Evolutionary conservation across 2,113 vertebrate species (phyloP).

Genomic region (Sylvia atricapilla): DNA sequence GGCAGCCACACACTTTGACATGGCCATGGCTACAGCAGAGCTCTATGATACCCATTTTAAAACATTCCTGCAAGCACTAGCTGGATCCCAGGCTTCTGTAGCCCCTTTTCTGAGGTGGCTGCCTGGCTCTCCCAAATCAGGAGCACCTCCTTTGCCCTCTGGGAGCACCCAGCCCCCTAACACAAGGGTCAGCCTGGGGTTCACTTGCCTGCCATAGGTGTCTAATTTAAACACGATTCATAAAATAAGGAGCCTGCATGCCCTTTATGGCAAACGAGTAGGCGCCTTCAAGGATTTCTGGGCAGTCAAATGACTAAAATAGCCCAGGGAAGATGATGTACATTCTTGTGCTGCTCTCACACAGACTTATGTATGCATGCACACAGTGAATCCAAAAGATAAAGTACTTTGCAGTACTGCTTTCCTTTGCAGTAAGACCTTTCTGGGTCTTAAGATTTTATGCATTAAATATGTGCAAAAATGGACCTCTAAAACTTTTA

Average conservation of each 20-base stretch:
- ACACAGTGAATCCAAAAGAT: background rate
- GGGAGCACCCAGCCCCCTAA: background rate
- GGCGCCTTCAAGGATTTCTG: background rate
- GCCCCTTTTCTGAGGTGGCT: background rate
- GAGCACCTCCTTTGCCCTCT: background rate
- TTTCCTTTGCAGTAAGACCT: background rate
- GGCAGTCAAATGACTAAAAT: background rate
- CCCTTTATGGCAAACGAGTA: background rate
- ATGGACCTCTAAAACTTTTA: background rate
- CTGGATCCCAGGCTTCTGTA: background rate
- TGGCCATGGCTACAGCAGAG: background rate
- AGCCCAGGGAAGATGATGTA: background rate
- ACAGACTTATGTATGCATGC: no score
- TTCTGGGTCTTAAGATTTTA: background rate
- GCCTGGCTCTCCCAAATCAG: background rate
- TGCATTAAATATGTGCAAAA: background rate
- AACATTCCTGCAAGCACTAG: background rate
- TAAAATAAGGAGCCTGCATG: background rate
- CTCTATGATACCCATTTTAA: accelerated
- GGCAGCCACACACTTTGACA: background rate
- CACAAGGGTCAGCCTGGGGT: background rate
- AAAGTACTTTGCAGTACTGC: background rate
- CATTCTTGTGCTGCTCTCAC: background rate
- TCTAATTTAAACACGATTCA: background rate
- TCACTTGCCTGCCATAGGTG: background rate